A percentile compares a stretch with the other conserved stretches of the same genome.
phyloP scores from a whole-genome alignment of 1,140 invertebrate species.

The Drosophila grimshawi region DNA sequence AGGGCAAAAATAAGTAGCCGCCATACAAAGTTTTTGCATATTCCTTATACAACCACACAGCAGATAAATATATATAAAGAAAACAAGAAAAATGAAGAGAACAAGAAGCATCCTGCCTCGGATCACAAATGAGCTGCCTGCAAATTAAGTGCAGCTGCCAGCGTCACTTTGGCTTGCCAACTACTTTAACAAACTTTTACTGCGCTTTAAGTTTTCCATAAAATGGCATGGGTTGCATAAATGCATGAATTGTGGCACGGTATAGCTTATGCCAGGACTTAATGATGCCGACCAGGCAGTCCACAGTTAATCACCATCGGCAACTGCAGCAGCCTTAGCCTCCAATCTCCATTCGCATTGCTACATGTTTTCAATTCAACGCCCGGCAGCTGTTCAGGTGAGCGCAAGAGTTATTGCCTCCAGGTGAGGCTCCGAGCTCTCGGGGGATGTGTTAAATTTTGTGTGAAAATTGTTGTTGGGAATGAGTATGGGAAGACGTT shows the following conservation, averaged over 20 bases:
- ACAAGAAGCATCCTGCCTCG: constrained; percentile 41
- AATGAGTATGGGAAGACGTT: constrained; percentile 2
- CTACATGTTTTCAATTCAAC: constrained; percentile 33
- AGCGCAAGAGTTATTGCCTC: constrained; percentile 50
- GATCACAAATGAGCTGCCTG: constrained; percentile 71
- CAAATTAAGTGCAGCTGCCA: constrained; percentile 80
- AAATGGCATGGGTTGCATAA: constrained; percentile 37
- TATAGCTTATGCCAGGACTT: constrained; percentile 17
- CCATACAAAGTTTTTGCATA: constrained; percentile 57
- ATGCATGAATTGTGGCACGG: constrained; percentile 17
- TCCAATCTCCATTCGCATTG: constrained; percentile 2
- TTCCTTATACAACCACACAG: constrained; percentile 35
- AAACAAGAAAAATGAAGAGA: constrained; percentile 1
- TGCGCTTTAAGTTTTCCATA: constrained; percentile 65
- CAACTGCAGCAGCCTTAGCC: constrained; percentile 19
- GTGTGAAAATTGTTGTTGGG: constrained; percentile 52
- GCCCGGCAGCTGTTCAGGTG: constrained; percentile 29
- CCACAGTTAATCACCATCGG: constrained; percentile 52
- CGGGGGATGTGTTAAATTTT: constrained; percentile 55
- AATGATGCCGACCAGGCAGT: constrained; percentile 44
- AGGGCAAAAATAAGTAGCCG: constrained; percentile 48
- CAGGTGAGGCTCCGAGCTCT: constrained; percentile 32
- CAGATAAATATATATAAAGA: constrained; percentile 40
- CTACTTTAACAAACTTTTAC: constrained; percentile 71
- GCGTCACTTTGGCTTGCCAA: constrained; percentile 62